Evolutionary conservation across 2,797 vertebrate genomes (phyloP).

Genomic region (Eutrigla gurnardus): DNA sequence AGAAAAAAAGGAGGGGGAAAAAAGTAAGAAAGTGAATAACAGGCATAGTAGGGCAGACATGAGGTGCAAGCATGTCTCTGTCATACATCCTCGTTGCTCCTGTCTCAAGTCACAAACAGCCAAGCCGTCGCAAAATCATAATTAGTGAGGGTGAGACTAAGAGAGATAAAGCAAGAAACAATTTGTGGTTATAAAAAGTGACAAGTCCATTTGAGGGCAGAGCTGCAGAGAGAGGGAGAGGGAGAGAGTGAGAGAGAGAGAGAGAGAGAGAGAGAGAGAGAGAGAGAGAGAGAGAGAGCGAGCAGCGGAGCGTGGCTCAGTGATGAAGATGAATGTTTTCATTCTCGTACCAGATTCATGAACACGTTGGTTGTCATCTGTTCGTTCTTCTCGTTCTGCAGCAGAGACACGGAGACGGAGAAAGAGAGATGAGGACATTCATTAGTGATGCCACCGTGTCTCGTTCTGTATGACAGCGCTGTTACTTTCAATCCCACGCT

Average conservation of each 20-base stretch:
- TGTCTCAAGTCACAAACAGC: constrained; percentile 44
- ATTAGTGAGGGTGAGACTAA: constrained; percentile 38
- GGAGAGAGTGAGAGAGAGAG: constrained; percentile 13
- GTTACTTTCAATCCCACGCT: constrained; percentile 39
- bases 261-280: constrained; percentile 34
- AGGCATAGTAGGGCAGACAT: background rate
- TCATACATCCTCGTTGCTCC: constrained; percentile 17
- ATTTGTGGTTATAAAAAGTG: constrained; percentile 70
- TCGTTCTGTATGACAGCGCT: constrained; percentile 19
- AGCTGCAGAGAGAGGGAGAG: constrained; percentile 20
- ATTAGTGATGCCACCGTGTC: constrained; percentile 33
- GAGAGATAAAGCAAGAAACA: constrained; percentile 50
- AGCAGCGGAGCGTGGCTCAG: constrained; percentile 2
- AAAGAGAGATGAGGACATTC: background rate
- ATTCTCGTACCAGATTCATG: constrained; percentile 86
- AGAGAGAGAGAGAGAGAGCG: constrained; percentile 31
- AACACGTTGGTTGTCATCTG: constrained; percentile 89
- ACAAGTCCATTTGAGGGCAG: constrained; percentile 66
- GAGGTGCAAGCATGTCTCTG: constrained; percentile 25
- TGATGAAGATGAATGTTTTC: constrained; percentile 60
- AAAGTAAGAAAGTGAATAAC: background rate
- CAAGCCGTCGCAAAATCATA: constrained; percentile 20
- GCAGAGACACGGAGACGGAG: constrained; percentile 18
- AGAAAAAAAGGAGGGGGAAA: background rate
- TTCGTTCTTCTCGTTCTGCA: constrained; percentile 85